phyloP scores from a whole-genome alignment of 2,888 invertebrate genomes.

The Drosophila infuscata region DNA sequence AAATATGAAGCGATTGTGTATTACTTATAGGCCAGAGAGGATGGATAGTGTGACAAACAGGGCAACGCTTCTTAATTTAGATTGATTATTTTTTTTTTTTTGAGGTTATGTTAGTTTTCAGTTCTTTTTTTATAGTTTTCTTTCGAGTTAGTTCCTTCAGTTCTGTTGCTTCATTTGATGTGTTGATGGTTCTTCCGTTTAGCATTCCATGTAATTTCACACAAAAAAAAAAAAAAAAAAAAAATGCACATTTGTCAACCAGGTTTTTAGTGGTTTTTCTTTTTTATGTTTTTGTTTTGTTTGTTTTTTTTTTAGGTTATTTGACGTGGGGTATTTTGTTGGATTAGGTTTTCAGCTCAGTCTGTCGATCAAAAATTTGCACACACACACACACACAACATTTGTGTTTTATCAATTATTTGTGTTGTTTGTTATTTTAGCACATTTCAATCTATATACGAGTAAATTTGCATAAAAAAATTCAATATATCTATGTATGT shows the following conservation, averaged over 20 bases:
- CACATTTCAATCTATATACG: conserved; percentile 15
- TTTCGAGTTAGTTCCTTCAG: conserved; percentile 24
- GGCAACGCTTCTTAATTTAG: conserved; percentile 65
- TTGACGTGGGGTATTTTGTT: conserved; percentile 43
- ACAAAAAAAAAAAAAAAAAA: conserved; percentile 47
- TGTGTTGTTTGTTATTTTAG: conserved; percentile 7
- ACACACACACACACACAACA: conserved; percentile 46
- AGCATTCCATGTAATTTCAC: conserved; percentile 18
- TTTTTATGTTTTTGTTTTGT: conserved; percentile 5
- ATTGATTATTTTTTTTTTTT: conserved; percentile 3
- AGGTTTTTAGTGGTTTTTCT: neutral
- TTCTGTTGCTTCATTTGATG: conserved; percentile 31
- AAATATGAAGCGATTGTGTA: conserved; percentile 47
- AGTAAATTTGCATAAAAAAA: conserved; percentile 19
- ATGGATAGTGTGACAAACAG: conserved; percentile 51
- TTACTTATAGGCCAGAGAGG: conserved; percentile 41
- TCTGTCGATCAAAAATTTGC: conserved; percentile 23
- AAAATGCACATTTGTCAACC: conserved; percentile 29
- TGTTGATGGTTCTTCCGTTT: conserved; percentile 13
- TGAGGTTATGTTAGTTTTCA: conserved; percentile 29
- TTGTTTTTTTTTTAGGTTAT: conserved; percentile 13
- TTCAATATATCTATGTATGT: conserved; percentile 3
- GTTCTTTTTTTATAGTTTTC: conserved; percentile 24
- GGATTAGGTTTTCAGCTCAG: conserved; percentile 37
- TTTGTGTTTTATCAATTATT: neutral